phyloP scores from a whole-genome alignment of 2,113 vertebrate species.

The Tragelaphus buxtoni region DNA sequence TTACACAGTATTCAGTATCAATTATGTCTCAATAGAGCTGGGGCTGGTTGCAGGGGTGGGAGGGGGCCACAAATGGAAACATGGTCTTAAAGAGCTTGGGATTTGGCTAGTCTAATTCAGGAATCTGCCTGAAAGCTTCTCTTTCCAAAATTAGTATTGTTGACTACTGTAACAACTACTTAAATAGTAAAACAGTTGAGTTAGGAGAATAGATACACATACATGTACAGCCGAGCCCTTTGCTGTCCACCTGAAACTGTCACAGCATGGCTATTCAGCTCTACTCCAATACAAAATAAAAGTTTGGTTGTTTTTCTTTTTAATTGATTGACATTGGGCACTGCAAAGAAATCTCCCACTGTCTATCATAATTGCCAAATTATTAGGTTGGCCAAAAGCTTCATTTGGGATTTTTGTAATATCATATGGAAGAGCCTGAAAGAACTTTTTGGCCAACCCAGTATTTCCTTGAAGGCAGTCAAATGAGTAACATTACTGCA shows the following conservation, averaged over 20 bases:
- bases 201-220: neutral
- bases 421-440: neutral
- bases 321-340: neutral
- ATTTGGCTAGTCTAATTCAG: neutral
- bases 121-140: neutral
- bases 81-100: neutral
- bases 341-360: slow-evolving; percentile 11
- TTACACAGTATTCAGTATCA: neutral
- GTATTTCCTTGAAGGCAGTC: neutral
- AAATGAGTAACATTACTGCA: neutral
- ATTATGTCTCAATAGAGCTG: neutral
- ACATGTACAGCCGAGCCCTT: neutral
- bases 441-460: neutral
- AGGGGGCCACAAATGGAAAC: too few relatives aligned
- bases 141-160: neutral
- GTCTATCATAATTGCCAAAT: neutral
- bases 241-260: neutral
- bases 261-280: neutral
- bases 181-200: neutral
- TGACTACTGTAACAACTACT: neutral
- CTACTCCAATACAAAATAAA: neutral
- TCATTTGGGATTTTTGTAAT: neutral
- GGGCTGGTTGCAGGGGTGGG: neutral
- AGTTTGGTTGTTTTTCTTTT: too few relatives aligned
- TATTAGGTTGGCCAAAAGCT: neutral